Base-by-base conservation (phyloP, 2,113 vertebrate genomes). In the Hoplias malabaricus region DNA sequence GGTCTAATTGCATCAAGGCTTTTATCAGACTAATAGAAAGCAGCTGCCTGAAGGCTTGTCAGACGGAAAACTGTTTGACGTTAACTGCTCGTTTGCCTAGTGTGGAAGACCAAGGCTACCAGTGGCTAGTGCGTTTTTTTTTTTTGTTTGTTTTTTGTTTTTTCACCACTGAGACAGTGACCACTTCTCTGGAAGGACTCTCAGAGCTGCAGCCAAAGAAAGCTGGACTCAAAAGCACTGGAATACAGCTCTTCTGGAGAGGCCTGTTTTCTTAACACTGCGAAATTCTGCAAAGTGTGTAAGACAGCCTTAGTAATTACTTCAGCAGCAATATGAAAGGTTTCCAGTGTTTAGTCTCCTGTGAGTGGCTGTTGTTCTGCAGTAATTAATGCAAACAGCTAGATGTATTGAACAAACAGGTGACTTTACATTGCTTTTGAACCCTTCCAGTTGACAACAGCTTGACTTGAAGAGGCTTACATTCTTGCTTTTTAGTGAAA, bases 11-110 rank as follows among this genome's bases (percentile, higher is more conserved):
- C 82, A 79, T 25, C 66, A 81, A 82, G 83, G 84, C 87, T 88
- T 89, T 91, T 90, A 86, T 87, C 84, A 63, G 80, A 75, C 86
- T 82, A 88, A 90, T 90, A 81, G 80, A 88, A 89, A 89, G 85
- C 87, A 87, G 81, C 81, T 89, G 87, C 77, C 83, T 62, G 65
- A 80, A 82, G 87, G 80, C 29, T 78, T 83, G 85, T 83, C 80
- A 56, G 87, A 81, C 75, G 83, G 74, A 80, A 83, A 86, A 77
- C 75, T 65, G 25, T 66, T 62, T 68, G 66, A 59, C n/a, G 48
- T 85, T 75, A 83, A 83, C 81, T 78, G 62, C 78, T 82, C 57
- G 78, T 73, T 83, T 54, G 65, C 62, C 36, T 78, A 76, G 80
- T 76, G 63, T 19, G 33, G 36, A 79, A 11, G 1, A 5, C 59